Percentiles rank a stretch among this genome's conserved stretches.
Evolutionary conservation across 1,140 invertebrate genomes (phyloP).

Genomic region (Steinernema khuongi): DNA sequence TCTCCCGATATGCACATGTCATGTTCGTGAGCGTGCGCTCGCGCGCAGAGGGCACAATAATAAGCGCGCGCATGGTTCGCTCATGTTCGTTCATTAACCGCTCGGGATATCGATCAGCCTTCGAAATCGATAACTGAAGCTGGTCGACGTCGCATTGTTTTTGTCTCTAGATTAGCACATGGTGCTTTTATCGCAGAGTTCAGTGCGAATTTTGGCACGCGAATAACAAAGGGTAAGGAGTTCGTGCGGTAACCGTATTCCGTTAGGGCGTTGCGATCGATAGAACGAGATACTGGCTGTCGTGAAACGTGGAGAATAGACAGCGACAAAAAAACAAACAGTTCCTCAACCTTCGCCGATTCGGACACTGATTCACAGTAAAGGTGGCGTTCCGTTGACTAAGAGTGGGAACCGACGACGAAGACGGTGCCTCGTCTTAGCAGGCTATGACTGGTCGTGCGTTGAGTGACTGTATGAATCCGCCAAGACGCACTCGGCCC

Average conservation of each 20-base stretch:
- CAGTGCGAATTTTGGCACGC: not conserved
- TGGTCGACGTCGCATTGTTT: conserved; percentile 15
- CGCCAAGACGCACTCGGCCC: too few species aligned
- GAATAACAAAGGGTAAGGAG: not conserved
- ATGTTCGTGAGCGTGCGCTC: not conserved
- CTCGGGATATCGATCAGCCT: conserved; percentile 9
- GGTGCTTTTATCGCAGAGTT: not conserved
- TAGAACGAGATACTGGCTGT: not conserved
- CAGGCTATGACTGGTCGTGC: not conserved
- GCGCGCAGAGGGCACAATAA: conserved; percentile 6
- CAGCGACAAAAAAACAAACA: conserved; percentile 2
- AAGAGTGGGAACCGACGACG: not conserved
- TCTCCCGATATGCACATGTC: not conserved
- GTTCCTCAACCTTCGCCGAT: conserved; percentile 2
- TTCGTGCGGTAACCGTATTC: not conserved
- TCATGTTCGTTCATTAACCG: conserved; percentile 11
- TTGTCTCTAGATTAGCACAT: conserved; percentile 13
- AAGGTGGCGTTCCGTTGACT: not conserved
- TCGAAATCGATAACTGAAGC: conserved; percentile 14
- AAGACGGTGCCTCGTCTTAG: not conserved
- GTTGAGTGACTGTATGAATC: not conserved
- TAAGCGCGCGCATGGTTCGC: conserved; percentile 15
- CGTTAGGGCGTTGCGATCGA: not conserved
- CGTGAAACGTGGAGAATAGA: not conserved
- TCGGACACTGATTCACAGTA: conserved; percentile 10